Evolutionary conservation across 2,797 vertebrate genomes (phyloP).

Genomic region (Gymnoscopelus microlampas): DNA sequence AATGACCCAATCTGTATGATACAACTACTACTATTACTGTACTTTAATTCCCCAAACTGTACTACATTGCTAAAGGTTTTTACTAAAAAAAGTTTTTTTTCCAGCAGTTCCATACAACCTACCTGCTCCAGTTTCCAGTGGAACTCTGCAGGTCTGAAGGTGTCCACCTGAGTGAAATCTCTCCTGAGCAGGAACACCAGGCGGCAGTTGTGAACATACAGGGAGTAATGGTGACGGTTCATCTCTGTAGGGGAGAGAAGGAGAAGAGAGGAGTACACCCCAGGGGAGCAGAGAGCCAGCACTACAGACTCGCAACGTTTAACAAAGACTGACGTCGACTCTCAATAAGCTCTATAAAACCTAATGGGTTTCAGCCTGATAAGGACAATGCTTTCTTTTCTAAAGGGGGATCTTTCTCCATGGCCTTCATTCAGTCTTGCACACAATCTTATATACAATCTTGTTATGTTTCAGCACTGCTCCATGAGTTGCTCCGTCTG

Average conservation of each 20-base stretch:
- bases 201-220: slow-evolving; percentile 97
- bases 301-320: slow-evolving; percentile 29
- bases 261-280: slow-evolving; percentile 24
- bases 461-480: no score
- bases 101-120: slow-evolving; percentile 16
- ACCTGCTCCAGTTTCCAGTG: slow-evolving; percentile 99
- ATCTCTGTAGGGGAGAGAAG: slow-evolving; percentile 84
- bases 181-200: slow-evolving; percentile 94
- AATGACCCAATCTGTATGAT: no score
- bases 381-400: background rate
- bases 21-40: no score
- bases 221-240: slow-evolving; percentile 97
- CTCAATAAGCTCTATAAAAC: slow-evolving; percentile 17
- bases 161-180: slow-evolving; percentile 93
- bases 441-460: no score
- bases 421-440: no score
- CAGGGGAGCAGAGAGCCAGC: slow-evolving; percentile 29
- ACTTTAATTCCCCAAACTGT: no score
- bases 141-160: slow-evolving; percentile 95
- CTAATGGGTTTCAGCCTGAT: background rate
- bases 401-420: no score
- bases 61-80: no score
- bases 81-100: no score
- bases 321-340: slow-evolving; percentile 9
- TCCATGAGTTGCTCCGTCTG: no score